Conservation (phyloP, 2,113 vertebrate genomes). For the Choloepus hoffmanni region DNA sequence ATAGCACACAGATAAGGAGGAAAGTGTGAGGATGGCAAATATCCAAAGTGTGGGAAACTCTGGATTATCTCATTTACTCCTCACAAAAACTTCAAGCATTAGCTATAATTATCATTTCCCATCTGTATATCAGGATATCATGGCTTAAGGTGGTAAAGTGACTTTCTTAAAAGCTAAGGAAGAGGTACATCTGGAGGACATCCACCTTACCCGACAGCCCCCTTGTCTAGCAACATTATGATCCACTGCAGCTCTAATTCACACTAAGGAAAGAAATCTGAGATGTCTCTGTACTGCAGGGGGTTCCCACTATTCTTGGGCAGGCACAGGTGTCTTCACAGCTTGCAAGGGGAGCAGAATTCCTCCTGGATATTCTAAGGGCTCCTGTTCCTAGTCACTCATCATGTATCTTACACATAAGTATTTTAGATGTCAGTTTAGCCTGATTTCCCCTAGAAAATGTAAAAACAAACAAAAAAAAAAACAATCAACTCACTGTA, state of each 20-base stretch:
- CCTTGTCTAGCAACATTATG: too few species aligned
- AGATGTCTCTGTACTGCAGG: neutral
- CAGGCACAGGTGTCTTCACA: neutral
- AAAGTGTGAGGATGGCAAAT: neutral
- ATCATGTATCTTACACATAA: neutral
- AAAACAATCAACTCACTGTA: neutral
- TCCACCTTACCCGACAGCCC: neutral
- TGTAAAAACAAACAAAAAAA: neutral
- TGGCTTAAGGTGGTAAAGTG: neutral
- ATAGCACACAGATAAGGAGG: neutral
- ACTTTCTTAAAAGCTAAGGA: neutral
- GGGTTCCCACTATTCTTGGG: accelerated
- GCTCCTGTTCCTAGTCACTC: neutral
- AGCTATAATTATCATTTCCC: accelerated
- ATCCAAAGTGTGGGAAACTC: neutral
- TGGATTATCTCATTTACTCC: neutral
- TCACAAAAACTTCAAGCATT: neutral
- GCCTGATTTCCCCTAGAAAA: neutral
- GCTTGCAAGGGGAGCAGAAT: neutral
- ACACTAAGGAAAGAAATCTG: accelerated
- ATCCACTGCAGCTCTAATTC: neutral
- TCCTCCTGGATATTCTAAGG: neutral
- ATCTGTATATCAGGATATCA: accelerated
- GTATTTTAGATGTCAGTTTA: neutral
- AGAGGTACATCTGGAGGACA: too few species aligned